These are phyloP conservation scores for Egretta garzetta DNA, from an alignment of 2,113 vertebrate genomes.

Conservation along the genomic window DNA sequence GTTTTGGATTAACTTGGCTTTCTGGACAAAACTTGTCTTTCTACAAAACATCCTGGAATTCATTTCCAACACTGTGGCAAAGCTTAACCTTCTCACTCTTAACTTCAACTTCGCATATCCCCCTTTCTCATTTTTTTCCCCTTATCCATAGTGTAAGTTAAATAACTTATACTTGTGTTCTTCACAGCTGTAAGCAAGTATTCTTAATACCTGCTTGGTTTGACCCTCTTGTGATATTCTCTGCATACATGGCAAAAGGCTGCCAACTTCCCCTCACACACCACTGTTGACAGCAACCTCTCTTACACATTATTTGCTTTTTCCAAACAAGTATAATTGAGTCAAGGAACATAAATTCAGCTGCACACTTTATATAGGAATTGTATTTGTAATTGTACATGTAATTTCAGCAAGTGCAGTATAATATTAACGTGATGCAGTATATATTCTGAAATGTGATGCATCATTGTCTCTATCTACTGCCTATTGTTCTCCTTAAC, in stretches of 20 bases:
- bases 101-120: background rate
- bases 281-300: background rate
- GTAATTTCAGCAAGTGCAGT: background rate
- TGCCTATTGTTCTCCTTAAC: background rate
- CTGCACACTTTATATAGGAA: background rate
- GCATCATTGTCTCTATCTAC: background rate
- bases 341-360: background rate
- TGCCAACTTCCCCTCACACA: background rate
- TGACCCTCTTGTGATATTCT: background rate
- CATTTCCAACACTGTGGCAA: background rate
- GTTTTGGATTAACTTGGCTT: background rate
- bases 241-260: background rate
- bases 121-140: background rate
- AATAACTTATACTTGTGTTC: background rate
- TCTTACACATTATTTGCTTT: background rate
- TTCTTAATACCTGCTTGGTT: background rate
- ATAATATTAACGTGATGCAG: background rate
- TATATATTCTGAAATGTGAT: background rate
- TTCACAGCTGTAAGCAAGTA: background rate
- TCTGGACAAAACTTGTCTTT: background rate
- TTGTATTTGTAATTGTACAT: background rate
- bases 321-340: background rate
- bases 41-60: background rate
- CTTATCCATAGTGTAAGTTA: background rate
- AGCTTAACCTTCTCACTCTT: background rate